Evolutionary conservation across 2,888 invertebrate species (phyloP).

Genomic region (Apotomis capreana): DNA sequence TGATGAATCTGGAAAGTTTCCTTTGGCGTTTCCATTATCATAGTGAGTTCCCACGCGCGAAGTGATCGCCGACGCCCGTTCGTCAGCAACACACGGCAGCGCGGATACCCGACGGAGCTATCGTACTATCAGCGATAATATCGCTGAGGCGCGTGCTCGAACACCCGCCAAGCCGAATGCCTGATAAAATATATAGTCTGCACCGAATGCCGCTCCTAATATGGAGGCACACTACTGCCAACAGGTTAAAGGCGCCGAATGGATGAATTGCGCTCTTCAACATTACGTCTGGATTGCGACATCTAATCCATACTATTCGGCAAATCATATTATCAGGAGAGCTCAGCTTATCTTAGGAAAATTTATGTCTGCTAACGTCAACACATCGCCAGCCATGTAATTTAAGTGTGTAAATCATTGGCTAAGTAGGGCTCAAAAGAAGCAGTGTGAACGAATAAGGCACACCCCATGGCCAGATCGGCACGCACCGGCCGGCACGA

Average conservation of each 20-base stretch:
- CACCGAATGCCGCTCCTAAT: constrained; percentile 46
- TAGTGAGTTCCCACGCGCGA: constrained; percentile 33
- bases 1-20: constrained; percentile 42
- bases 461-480: constrained; percentile 49
- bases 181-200: constrained; percentile 57
- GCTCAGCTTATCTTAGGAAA: too few relatives aligned
- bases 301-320: too few relatives aligned
- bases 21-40: constrained; percentile 39
- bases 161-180: constrained; percentile 44
- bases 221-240: constrained; percentile 39
- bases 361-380: too few relatives aligned
- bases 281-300: neutral
- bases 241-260: constrained; percentile 33
- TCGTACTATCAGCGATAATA: constrained; percentile 64
- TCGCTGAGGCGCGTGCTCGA: constrained; percentile 60
- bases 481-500: constrained; percentile 51
- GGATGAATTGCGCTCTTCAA: constrained; percentile 1
- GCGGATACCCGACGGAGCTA: constrained; percentile 26
- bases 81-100: constrained; percentile 18
- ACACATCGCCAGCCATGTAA: too few relatives aligned
- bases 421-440: constrained; percentile 7
- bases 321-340: too few relatives aligned
- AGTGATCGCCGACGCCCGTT: constrained; percentile 45
- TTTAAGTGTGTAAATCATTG: constrained; percentile 9
- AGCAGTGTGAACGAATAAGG: constrained; percentile 11